Evolutionary conservation across 2,113 vertebrate genomes (phyloP).

Genomic region (Nasalis larvatus): DNA sequence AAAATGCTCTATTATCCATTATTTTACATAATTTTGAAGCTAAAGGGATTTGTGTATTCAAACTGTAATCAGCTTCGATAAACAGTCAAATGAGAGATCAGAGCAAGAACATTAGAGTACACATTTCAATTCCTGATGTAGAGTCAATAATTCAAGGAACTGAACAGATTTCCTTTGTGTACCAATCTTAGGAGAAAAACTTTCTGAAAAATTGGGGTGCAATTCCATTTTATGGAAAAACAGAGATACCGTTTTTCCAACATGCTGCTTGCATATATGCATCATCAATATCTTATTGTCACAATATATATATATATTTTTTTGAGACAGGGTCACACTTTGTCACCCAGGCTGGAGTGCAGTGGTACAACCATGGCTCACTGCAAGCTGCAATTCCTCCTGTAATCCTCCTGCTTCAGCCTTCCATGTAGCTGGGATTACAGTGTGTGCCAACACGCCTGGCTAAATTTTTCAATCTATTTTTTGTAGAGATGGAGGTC

Average conservation of each 20-base stretch:
- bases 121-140: background rate
- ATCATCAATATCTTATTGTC: background rate
- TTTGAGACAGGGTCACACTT: too few species aligned
- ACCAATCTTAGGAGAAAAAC: background rate
- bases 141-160: background rate
- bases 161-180: background rate
- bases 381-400: too few species aligned
- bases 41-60: background rate
- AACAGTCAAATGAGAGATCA: slow-evolving; percentile 39
- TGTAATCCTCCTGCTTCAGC: too few species aligned
- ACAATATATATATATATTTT: too few species aligned
- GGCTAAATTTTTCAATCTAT: too few species aligned
- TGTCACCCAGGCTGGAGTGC: too few species aligned
- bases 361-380: too few species aligned
- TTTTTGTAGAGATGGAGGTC: too few species aligned
- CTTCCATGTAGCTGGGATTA: too few species aligned
- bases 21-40: slow-evolving; percentile 14
- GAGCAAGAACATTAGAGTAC: background rate
- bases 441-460: too few species aligned
- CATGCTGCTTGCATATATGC: background rate
- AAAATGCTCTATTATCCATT: background rate
- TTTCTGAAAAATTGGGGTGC: background rate
- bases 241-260: background rate
- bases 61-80: slow-evolving; percentile 44
- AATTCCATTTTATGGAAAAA: background rate